Conservation (phyloP, 1,140 invertebrate species). For the Drosophila triauraria region DNA sequence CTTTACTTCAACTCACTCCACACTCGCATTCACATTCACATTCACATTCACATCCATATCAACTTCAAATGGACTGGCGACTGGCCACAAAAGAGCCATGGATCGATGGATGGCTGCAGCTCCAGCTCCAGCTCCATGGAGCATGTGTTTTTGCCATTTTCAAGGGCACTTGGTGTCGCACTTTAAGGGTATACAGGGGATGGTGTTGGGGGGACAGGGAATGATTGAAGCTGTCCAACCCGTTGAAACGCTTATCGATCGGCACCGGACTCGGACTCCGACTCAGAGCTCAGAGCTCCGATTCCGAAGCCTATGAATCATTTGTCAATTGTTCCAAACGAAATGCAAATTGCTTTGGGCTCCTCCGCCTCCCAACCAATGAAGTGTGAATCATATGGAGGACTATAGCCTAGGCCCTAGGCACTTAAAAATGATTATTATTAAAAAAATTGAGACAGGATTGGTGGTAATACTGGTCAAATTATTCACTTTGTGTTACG, state of each 20-base stretch:
- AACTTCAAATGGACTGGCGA: constrained; percentile 37
- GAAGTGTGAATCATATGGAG: constrained; percentile 26
- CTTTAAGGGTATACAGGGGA: not conserved
- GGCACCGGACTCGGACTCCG: not conserved
- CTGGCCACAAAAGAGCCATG: constrained; percentile 48
- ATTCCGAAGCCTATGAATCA: constrained; percentile 55
- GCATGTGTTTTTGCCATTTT: constrained; percentile 78
- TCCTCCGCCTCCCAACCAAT: not conserved
- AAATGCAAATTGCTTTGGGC: constrained; percentile 47
- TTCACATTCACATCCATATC: constrained; percentile 20
- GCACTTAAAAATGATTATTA: not conserved
- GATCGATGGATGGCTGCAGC: constrained; percentile 40
- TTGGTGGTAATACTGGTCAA: not conserved
- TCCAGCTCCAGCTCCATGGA: constrained; percentile 26
- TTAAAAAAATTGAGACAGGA: constrained; percentile 6
- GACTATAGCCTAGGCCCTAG: not conserved
- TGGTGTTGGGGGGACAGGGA: not conserved
- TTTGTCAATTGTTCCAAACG: constrained; percentile 61
- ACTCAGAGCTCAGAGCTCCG: constrained; percentile 4
- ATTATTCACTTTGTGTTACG: constrained; percentile 6
- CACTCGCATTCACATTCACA: constrained; percentile 17
- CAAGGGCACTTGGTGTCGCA: constrained; percentile 63
- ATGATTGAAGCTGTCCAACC: constrained; percentile 43
- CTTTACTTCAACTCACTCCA: constrained; percentile 27
- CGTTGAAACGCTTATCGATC: constrained; percentile 65